Conservation (phyloP, 1,140 invertebrate genomes). For the Scaptomyza hsui region DNA sequence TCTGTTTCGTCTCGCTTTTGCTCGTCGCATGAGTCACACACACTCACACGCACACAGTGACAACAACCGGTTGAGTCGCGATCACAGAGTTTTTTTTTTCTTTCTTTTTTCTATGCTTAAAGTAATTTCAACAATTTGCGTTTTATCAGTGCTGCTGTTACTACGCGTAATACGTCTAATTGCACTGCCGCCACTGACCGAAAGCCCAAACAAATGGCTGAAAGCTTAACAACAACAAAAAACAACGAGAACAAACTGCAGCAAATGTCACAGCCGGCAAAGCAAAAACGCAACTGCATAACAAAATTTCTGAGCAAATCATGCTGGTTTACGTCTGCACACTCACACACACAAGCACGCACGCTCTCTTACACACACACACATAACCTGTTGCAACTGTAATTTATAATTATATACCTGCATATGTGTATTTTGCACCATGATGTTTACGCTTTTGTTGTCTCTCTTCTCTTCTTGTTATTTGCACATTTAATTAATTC, state of each 20-base stretch:
- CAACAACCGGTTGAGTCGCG: conserved; percentile 32
- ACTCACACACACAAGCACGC: background rate
- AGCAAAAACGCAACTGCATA: conserved; percentile 16
- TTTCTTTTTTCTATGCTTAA: conserved; percentile 23
- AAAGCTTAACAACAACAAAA: background rate
- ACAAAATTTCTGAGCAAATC: background rate
- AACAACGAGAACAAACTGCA: no score
- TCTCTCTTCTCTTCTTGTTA: conserved; percentile 9
- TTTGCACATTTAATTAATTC: conserved; percentile 16
- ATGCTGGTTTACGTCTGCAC: conserved; percentile 2
- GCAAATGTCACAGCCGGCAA: conserved; percentile 25
- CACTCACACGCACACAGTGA: conserved; percentile 1
- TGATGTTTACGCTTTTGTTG: conserved; percentile 19
- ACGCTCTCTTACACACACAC: conserved; percentile 5
- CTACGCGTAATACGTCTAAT: conserved; percentile 60
- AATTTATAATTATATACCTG: conserved; percentile 14
- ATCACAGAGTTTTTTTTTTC: conserved; percentile 48
- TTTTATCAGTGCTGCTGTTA: conserved; percentile 20
- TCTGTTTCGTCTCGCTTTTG: background rate
- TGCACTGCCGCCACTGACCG: conserved; percentile 19
- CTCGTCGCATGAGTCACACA: conserved; percentile 30
- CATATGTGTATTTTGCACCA: background rate
- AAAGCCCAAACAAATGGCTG: conserved; percentile 24
- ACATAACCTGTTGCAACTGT: background rate
- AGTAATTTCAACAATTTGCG: conserved; percentile 50